Evolutionary conservation across 2,113 vertebrate species (phyloP), one percentile per base, ranked within the genome.

Genomic region (Notothenia rossii): DNA sequence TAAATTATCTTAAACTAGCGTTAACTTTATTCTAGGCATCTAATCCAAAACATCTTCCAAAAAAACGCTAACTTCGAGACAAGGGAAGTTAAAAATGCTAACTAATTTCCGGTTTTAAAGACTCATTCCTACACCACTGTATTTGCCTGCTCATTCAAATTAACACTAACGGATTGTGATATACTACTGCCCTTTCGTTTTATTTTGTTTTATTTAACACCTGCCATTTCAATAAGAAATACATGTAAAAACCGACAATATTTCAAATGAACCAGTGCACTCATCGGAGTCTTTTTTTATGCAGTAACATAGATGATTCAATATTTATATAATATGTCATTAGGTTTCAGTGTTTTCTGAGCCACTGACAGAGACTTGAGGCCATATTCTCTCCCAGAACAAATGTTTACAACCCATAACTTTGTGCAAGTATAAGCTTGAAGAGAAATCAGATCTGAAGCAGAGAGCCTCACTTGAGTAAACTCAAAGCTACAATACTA

Each of bases 341-440:
- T 33, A 11, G n/a, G 10, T 1, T 2, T 55, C n/a, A 18, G 50
- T 61, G 36, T 53, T 36, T 5, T 45, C 7, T 60, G 56, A 67
- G 55, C 10, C 13, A 1, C 56, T 56, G 54, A 72, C 50, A 71
- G 54, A 49, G 15, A 65, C 69, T 25, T 22, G 10, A 60, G 48
- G 18, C 68, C 22, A 54, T 53, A 81, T 15, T 7, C 5, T 68
- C 20, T 43, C n/a, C 4, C 50, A 33, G 14, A 25, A n/a, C 17
- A 58, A 29, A 1, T 72, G n/a, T 61, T 46, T 29, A 73, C 9
- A 67, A n/a, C 25, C 18, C 48, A 48, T 49, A 45, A 80, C 1
- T 60, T 43, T 5, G 15, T 76, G 50, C 71, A 83, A 49, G 81
- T 76, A 36, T 12, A 29, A 75, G 54, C 83, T 78, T 54, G 74